Conservation (phyloP, 2,888 invertebrate species). For the Seira sanloemensis region DNA sequence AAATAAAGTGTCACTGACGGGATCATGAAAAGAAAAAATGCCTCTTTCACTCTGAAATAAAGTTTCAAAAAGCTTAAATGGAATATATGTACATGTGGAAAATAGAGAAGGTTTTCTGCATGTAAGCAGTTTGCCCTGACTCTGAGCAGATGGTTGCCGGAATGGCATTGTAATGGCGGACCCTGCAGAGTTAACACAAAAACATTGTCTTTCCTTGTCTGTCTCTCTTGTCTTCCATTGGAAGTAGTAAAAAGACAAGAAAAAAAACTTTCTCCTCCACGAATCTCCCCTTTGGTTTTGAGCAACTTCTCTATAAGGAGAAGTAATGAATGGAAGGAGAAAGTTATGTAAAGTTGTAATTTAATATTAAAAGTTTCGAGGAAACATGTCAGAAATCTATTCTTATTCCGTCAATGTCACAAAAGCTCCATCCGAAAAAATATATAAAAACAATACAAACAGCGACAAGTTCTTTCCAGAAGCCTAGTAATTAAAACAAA, state of each 20-base stretch:
- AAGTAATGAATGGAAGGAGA: background rate
- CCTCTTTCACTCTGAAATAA: background rate
- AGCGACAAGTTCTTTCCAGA: no score
- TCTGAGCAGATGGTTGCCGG: background rate
- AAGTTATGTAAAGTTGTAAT: conserved; percentile 4
- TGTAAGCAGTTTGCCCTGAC: background rate
- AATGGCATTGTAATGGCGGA: background rate
- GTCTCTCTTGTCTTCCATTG: background rate
- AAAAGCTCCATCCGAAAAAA: background rate
- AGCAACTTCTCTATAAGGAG: background rate
- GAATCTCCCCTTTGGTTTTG: background rate
- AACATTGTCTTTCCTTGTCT: background rate
- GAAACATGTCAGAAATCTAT: background rate
- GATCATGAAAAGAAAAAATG: background rate
- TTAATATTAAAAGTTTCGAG: conserved; percentile 4
- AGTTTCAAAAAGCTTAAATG: background rate
- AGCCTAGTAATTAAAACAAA: background rate
- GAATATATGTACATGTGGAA: background rate
- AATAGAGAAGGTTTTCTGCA: no score
- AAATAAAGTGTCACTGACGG: conserved; percentile 4
- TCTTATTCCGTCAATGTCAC: conserved; percentile 4
- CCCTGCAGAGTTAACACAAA: conserved; percentile 4
- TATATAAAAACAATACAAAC: background rate
- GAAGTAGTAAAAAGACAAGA: background rate
- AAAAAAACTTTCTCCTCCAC: background rate